These are phyloP conservation scores for Drosophila lacteicornis DNA, from an alignment of 1,140 invertebrate genomes.

Conservation along the genomic window DNA sequence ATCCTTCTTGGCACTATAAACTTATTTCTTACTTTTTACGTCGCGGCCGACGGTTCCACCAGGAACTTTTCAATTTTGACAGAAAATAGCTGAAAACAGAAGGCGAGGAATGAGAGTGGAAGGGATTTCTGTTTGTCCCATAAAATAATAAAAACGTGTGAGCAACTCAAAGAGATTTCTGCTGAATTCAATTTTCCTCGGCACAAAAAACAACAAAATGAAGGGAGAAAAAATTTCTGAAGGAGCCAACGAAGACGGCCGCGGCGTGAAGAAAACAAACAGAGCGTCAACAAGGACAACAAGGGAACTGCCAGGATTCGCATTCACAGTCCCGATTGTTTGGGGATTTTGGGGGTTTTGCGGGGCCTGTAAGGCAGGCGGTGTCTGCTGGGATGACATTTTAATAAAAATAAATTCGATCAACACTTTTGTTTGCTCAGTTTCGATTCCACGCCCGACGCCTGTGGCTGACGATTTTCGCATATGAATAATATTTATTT, in stretches of 20 bases:
- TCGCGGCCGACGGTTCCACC: conserved; percentile 10
- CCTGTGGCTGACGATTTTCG: conserved; percentile 17
- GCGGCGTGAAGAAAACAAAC: conserved; percentile 21
- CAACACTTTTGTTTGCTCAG: conserved; percentile 60
- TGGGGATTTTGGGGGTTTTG: conserved; percentile 6
- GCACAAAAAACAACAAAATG: conserved; percentile 15
- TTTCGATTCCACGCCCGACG: conserved; percentile 17
- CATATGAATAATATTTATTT: conserved; percentile 36
- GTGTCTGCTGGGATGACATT: conserved; percentile 59
- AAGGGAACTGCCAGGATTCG: conserved; percentile 32
- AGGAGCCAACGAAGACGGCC: conserved; percentile 19
- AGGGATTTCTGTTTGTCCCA: conserved; percentile 51
- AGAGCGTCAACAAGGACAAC: conserved; percentile 64
- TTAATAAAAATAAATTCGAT: conserved; percentile 78
- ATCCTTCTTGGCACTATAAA: conserved; percentile 38
- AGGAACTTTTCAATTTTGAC: conserved; percentile 65
- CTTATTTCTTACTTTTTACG: conserved; percentile 47
- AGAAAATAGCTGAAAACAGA: conserved; percentile 24
- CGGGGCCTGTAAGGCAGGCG: background rate
- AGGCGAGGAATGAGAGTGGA: background rate
- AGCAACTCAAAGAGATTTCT: conserved; percentile 74
- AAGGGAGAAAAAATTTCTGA: conserved; percentile 7
- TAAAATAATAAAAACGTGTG: conserved; percentile 78
- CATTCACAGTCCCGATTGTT: conserved; percentile 14
- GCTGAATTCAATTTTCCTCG: conserved; percentile 73